Percentiles rank a stretch among this genome's conserved stretches.
Conservation (phyloP, 2,888 invertebrate species). For the Minunthozetes semirufus region DNA sequence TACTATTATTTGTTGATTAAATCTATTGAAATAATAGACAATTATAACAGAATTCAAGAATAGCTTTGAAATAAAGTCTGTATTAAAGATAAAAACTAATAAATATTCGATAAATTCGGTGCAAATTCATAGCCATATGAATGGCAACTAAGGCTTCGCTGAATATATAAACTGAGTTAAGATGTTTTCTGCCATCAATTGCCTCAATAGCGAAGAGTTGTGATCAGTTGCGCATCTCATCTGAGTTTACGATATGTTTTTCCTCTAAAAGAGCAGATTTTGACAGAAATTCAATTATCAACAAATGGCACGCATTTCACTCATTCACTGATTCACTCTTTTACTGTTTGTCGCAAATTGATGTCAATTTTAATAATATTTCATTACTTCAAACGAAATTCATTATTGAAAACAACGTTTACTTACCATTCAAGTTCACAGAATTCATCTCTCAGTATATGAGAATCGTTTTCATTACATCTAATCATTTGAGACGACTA, state of each 20-base stretch:
- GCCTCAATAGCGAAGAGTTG: background rate
- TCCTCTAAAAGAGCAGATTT: background rate
- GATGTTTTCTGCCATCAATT: slow-evolving; percentile 22
- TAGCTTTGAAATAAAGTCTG: background rate
- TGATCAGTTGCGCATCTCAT: slow-evolving; percentile 7
- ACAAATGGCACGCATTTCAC: slow-evolving; percentile 9
- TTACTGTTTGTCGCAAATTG: background rate
- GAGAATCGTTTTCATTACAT: background rate
- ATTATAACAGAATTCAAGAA: background rate
- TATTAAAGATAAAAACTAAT: background rate
- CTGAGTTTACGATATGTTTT: background rate
- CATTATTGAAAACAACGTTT: background rate
- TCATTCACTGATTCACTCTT: background rate
- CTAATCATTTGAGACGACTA: background rate
- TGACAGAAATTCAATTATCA: slow-evolving; percentile 12
- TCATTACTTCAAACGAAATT: background rate
- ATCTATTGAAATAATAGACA: background rate
- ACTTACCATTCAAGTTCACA: background rate
- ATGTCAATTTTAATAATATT: background rate
- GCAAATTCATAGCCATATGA: background rate
- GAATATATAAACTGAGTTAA: background rate
- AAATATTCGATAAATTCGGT: background rate
- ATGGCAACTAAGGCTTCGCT: background rate
- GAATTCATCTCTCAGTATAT: background rate
- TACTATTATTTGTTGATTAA: background rate